A percentile compares a stretch with the other conserved stretches of the same genome.
These are phyloP conservation scores for Dione vanillae DNA, from an alignment of 2,888 invertebrate genomes.

Conservation along the genomic window DNA sequence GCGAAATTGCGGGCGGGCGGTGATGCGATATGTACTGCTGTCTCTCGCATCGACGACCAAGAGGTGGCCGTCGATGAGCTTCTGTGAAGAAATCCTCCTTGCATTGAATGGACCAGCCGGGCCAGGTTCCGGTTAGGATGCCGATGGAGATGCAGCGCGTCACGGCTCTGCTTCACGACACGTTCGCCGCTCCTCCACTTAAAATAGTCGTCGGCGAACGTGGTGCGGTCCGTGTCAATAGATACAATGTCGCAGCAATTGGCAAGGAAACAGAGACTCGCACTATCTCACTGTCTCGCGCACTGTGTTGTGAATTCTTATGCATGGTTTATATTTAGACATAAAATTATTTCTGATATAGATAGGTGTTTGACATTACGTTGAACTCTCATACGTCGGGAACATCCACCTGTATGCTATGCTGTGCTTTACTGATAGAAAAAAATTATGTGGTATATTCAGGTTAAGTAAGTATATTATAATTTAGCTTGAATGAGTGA, in stretches of 20 bases:
- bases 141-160: slow-evolving; percentile 51
- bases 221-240: slow-evolving; percentile 76
- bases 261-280: slow-evolving; percentile 82
- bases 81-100: slow-evolving; percentile 58
- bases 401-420: slow-evolving; percentile 81
- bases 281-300: slow-evolving; percentile 84
- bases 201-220: slow-evolving; percentile 73
- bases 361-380: slow-evolving; percentile 85
- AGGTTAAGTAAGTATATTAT: no score
- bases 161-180: slow-evolving; percentile 53
- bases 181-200: slow-evolving; percentile 65
- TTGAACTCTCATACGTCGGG: slow-evolving; percentile 84
- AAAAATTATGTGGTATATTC: no score
- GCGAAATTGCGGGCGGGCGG: slow-evolving; percentile 84
- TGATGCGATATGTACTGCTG: slow-evolving; percentile 81
- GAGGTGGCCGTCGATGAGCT: slow-evolving; percentile 55
- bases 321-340: slow-evolving; percentile 82
- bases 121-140: slow-evolving; percentile 31
- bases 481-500: no score
- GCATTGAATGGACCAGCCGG: slow-evolving; percentile 54
- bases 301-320: slow-evolving; percentile 84
- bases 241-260: slow-evolving; percentile 83
- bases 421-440: slow-evolving; percentile 63
- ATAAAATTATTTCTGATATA: slow-evolving; percentile 83
- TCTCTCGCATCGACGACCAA: slow-evolving; percentile 69